phyloP scores from a whole-genome alignment of 2,113 vertebrate species.

The Erinaceus europaeus region DNA sequence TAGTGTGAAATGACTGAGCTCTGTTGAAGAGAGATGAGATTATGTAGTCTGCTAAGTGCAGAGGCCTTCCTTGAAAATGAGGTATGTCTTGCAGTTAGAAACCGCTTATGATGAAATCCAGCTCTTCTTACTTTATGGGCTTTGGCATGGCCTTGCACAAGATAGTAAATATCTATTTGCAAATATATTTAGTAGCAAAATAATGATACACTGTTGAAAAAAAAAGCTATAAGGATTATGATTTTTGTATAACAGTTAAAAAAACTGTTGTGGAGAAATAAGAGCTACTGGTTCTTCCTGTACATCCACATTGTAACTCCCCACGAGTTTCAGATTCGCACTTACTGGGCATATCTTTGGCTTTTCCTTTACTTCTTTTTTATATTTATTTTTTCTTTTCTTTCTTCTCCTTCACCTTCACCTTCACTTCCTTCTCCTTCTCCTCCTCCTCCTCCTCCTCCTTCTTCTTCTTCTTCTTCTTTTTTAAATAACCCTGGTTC shows the following conservation, averaged over 20 bases:
- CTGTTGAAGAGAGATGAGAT: not conserved
- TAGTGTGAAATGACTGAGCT: not conserved
- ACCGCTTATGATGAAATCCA: constrained; percentile 2
- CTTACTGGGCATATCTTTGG: too few species aligned
- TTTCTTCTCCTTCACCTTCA: too few species aligned
- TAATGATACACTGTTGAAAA: not conserved
- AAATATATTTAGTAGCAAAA: not conserved
- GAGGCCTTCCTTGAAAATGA: not conserved
- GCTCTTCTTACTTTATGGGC: not conserved
- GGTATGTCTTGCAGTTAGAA: not conserved
- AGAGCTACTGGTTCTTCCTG: too few species aligned
- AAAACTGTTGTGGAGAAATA: too few species aligned
- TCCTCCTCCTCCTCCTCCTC: too few species aligned
- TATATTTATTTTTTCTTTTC: too few species aligned
- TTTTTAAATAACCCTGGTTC: too few species aligned
- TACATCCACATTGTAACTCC: too few species aligned
- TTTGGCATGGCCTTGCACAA: not conserved
- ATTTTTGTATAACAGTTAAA: not conserved
- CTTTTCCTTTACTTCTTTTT: too few species aligned
- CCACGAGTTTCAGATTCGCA: too few species aligned
- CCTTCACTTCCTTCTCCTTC: too few species aligned
- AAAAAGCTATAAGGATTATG: not conserved
- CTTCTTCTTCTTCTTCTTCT: too few species aligned
- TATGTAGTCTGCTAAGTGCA: not conserved
- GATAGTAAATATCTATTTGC: not conserved